Evolutionary conservation across 2,888 invertebrate genomes (phyloP), one percentile per base, ranked within the genome.

Genomic region (Sarcophaga rosellei): DNA sequence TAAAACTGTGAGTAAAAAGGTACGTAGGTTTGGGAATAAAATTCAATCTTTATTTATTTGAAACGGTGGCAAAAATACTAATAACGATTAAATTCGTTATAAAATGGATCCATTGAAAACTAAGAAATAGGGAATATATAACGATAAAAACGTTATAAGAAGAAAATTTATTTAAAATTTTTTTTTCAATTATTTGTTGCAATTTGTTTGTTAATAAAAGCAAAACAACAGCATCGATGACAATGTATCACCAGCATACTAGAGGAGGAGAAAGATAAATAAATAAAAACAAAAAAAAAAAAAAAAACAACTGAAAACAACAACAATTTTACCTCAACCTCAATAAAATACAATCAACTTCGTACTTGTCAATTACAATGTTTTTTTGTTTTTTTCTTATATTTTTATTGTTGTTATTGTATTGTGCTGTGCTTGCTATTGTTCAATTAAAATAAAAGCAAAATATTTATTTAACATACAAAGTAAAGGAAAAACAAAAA

Each of bases 331-430:
- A 86, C 88, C 88, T 88, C 88, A 88, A 88, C 88, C 88, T 87
- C 88, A 75, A 88, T 88, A 81, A 81, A 86, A 87, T 87, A 78
- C 88, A 88, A 87, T 88, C 88, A 88, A 88, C 88, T 87, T 86
- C 84, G 77, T 85, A 85, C 85, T 85, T 87, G 85, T 86, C 84
- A 87, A 87, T 85, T 84, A 80, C 84, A 53, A 53, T 84, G 81
- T 81, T 79, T 75, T 84, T 53, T 45, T 84, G 81, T 81, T 79
- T 21, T 59, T 62, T 61, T 63, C 61, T 21, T 45, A 15, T 47
- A 15, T 47, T 47, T 53, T 53, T 53, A 17, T 75, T 69, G 21
- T 75, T 75, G 62, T 75, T 81, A 53, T 74, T 81, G 35, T 74
- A 20, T 70, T 70, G 45, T 68, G 76, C 44, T 68, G 21, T 74